phyloP scores from a whole-genome alignment of 2,888 invertebrate species.

The Nephrocerus scutellatus region DNA sequence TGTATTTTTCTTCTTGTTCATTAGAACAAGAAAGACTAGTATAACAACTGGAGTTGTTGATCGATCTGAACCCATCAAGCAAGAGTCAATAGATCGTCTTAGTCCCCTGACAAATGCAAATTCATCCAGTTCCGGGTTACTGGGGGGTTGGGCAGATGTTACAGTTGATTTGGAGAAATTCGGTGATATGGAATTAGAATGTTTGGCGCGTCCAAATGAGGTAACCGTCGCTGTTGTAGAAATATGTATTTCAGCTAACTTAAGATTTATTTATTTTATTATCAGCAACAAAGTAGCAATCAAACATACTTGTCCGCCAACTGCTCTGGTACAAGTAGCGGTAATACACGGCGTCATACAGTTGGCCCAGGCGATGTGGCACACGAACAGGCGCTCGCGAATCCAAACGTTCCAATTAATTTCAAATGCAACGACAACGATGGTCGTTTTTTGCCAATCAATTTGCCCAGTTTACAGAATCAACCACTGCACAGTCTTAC shows the following conservation, averaged over 20 bases:
- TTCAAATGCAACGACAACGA: slow-evolving; percentile 40
- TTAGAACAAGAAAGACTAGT: slow-evolving; percentile 54
- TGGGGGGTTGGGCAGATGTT: slow-evolving; percentile 41
- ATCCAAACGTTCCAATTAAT: slow-evolving; percentile 44
- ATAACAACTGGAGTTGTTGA: slow-evolving; percentile 59
- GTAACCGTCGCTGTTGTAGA: slow-evolving; percentile 23
- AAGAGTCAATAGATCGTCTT: slow-evolving; percentile 44
- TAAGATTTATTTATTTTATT: not conserved
- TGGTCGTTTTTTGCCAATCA: slow-evolving; percentile 68
- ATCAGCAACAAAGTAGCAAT: slow-evolving; percentile 27
- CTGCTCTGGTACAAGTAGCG: slow-evolving; percentile 29
- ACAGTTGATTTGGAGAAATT: slow-evolving; percentile 45
- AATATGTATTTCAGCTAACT: not conserved
- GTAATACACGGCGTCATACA: slow-evolving; percentile 76
- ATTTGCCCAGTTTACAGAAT: slow-evolving; percentile 75
- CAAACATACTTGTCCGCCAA: slow-evolving; percentile 35
- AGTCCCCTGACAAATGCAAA: slow-evolving; percentile 44
- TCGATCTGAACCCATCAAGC: slow-evolving; percentile 46
- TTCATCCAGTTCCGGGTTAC: slow-evolving; percentile 30
- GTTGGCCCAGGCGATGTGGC: slow-evolving; percentile 88
- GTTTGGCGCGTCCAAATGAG: slow-evolving; percentile 38
- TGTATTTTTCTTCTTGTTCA: not conserved
- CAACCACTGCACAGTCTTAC: slow-evolving; percentile 79
- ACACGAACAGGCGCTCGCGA: slow-evolving; percentile 68
- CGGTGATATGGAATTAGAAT: slow-evolving; percentile 43